Conservation (phyloP, 2,888 invertebrate species). For the Coremacera marginata region DNA sequence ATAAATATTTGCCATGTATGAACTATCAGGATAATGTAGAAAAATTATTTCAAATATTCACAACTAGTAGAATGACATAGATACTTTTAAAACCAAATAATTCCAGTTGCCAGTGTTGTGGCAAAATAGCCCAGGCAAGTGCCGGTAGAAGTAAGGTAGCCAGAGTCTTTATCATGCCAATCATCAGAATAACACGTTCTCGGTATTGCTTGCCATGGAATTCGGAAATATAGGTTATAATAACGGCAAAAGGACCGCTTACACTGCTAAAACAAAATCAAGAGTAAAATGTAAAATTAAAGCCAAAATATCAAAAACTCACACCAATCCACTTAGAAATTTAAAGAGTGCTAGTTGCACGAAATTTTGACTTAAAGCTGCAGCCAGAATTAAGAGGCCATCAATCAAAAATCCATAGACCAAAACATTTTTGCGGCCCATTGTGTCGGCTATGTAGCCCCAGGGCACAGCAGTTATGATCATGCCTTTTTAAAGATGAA, state of each 20-base stretch:
- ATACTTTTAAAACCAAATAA: constrained; percentile 65
- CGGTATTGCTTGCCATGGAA: constrained; percentile 78
- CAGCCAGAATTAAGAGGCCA: constrained; percentile 74
- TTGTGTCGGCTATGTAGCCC: constrained; percentile 82
- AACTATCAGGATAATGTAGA: constrained; percentile 46
- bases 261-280: constrained; percentile 67
- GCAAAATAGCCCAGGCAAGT: constrained; percentile 80
- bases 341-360: constrained; percentile 76
- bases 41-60: neutral
- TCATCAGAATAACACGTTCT: constrained; percentile 75
- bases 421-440: constrained; percentile 77
- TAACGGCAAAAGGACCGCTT: constrained; percentile 80
- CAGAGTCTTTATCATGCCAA: constrained; percentile 77
- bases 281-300: neutral
- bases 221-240: constrained; percentile 80
- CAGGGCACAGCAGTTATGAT: constrained; percentile 80
- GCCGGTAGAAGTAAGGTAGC: constrained; percentile 76
- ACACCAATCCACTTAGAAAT: constrained; percentile 81
- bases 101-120: constrained; percentile 72
- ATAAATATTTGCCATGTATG: constrained; percentile 61
- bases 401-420: constrained; percentile 76
- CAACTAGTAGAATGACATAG: constrained; percentile 34
- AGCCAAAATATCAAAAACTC: constrained; percentile 65
- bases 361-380: constrained; percentile 76
- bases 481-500: constrained; percentile 74